A percentile compares a stretch with the other conserved stretches of the same genome.
phyloP scores from a whole-genome alignment of 1,140 invertebrate genomes.

The Brachionus paranguensis region DNA sequence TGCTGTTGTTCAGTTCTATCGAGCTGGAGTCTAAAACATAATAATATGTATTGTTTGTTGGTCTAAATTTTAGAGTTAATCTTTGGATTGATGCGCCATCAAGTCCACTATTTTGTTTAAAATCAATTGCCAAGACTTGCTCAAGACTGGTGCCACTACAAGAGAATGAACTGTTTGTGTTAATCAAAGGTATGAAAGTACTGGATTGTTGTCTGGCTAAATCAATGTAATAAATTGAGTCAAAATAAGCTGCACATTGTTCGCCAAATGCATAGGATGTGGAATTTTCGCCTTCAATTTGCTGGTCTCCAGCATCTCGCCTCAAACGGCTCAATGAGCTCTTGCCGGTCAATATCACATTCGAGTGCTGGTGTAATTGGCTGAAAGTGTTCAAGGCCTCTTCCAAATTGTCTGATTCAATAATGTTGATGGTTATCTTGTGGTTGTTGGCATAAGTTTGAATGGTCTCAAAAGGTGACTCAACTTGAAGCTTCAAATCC shows the following conservation, averaged over 20 bases:
- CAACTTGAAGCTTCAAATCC: neutral
- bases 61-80: neutral
- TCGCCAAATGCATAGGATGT: neutral
- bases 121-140: neutral
- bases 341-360: neutral
- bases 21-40: neutral
- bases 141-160: neutral
- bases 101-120: neutral
- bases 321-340: neutral
- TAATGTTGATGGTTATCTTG: neutral
- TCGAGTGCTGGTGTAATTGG: neutral
- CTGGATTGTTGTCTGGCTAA: neutral
- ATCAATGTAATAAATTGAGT: conserved; percentile 5
- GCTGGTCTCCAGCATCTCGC: neutral
- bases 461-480: neutral
- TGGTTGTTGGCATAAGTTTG: neutral
- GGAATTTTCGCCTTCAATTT: neutral
- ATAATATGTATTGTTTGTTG: neutral
- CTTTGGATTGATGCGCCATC: neutral
- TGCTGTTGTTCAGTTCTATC: neutral
- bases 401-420: neutral
- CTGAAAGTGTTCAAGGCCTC: neutral
- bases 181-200: neutral
- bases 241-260: conserved; percentile 23
- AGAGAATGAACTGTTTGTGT: neutral